Percentiles rank a stretch among this genome's conserved stretches.
Evolutionary conservation across 2,113 vertebrate genomes (phyloP).

Genomic region (Bubo blakistoni): DNA sequence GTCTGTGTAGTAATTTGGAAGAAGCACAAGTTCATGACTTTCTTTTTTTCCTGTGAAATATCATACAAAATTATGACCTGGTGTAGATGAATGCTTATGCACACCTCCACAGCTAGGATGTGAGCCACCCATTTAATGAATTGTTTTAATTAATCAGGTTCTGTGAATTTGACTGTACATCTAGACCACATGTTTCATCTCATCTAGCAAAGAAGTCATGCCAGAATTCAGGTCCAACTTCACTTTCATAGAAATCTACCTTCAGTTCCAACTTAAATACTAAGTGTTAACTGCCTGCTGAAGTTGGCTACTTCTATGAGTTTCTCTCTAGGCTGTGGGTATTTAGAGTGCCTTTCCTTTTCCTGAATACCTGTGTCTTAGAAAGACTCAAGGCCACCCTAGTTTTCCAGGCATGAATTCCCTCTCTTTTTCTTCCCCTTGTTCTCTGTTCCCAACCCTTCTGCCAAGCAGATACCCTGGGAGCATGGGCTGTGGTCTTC

Average conservation of each 20-base stretch:
- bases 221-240: neutral
- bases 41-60: neutral
- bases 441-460: neutral
- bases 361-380: neutral
- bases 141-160: neutral
- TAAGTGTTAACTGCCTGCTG: neutral
- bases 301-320: neutral
- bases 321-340: neutral
- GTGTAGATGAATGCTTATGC: neutral
- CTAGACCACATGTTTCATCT: neutral
- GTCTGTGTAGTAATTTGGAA: neutral
- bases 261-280: neutral
- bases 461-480: rapidly evolving
- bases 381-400: neutral
- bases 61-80: neutral
- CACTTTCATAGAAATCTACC: neutral
- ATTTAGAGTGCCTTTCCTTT: neutral
- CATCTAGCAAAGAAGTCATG: neutral
- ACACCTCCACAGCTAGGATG: neutral
- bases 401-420: neutral
- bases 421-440: neutral
- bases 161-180: neutral
- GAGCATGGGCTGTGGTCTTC: neutral
- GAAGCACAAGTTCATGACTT: neutral
- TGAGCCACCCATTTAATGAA: neutral